These are phyloP conservation scores for Ophthalmolycus amberensis DNA, from an alignment of 2,113 vertebrate genomes.

Conservation along the genomic window DNA sequence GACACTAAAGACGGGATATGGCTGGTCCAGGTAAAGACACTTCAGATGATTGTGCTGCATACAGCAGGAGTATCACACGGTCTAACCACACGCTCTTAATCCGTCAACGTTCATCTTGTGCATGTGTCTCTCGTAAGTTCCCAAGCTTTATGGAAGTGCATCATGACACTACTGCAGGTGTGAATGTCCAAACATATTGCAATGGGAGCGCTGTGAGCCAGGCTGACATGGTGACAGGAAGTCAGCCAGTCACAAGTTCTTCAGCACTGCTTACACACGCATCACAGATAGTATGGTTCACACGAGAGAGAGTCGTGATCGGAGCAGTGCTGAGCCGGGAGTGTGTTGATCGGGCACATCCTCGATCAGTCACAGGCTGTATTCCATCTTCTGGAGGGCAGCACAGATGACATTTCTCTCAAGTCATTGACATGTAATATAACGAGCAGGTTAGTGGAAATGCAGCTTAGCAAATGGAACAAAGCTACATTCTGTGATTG, in stretches of 20 bases:
- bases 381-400: neutral
- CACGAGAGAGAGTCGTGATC: too few relatives aligned
- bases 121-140: too few relatives aligned
- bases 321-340: too few relatives aligned
- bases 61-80: neutral
- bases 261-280: neutral
- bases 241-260: neutral
- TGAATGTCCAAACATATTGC: too few relatives aligned
- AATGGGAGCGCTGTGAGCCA: too few relatives aligned
- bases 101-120: too few relatives aligned
- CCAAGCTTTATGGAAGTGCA: too few relatives aligned
- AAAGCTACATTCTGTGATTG: neutral
- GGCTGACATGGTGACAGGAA: neutral
- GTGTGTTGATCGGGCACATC: neutral
- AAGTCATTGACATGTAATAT: too few relatives aligned
- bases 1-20: conserved; percentile 99
- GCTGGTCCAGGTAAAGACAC: conserved; percentile 92
- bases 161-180: too few relatives aligned
- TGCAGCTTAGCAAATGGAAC: neutral
- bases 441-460: neutral
- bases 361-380: neutral
- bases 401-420: too few relatives aligned
- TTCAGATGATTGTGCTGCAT: neutral
- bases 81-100: neutral
- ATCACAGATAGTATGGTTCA: neutral